phyloP scores from a whole-genome alignment of 2,888 invertebrate genomes.

The Steromphala cineraria region DNA sequence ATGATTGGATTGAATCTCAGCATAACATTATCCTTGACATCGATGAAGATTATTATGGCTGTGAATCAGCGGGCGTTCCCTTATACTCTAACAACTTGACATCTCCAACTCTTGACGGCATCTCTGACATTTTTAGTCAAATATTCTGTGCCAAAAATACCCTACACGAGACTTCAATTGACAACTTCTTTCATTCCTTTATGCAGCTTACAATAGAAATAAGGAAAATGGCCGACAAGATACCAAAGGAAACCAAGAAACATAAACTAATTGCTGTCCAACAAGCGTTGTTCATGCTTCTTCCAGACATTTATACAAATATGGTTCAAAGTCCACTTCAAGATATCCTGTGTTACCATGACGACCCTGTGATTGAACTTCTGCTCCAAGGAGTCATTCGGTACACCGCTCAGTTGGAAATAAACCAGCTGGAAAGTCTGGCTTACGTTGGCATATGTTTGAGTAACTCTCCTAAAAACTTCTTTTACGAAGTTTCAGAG shows the following conservation, averaged over 20 bases:
- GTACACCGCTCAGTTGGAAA: slow-evolving; percentile 38
- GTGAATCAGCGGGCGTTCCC: slow-evolving; percentile 53
- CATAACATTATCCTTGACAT: slow-evolving; percentile 61
- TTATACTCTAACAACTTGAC: slow-evolving; percentile 45
- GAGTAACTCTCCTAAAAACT: slow-evolving; percentile 47
- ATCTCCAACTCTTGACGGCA: slow-evolving; percentile 29
- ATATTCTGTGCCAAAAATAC: slow-evolving; percentile 54
- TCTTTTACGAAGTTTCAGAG: slow-evolving; percentile 24
- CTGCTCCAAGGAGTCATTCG: slow-evolving; percentile 29
- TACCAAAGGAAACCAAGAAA: neutral
- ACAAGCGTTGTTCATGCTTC: slow-evolving; percentile 31
- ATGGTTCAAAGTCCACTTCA: neutral
- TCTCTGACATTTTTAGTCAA: slow-evolving; percentile 44
- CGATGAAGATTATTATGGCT: slow-evolving; percentile 66
- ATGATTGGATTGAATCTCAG: slow-evolving; percentile 30
- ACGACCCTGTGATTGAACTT: slow-evolving; percentile 1
- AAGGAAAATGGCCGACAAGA: neutral
- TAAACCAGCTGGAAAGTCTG: slow-evolving; percentile 47
- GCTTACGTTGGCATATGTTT: slow-evolving; percentile 59
- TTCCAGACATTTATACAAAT: slow-evolving; percentile 22
- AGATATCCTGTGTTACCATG: slow-evolving; percentile 24
- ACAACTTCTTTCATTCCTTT: slow-evolving; percentile 31
- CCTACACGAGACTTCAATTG: slow-evolving; percentile 46
- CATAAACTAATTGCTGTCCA: slow-evolving; percentile 19
- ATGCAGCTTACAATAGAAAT: slow-evolving; percentile 19